Evolutionary conservation across 2,113 vertebrate species (phyloP).

Genomic region (Oncorhynchus keta): DNA sequence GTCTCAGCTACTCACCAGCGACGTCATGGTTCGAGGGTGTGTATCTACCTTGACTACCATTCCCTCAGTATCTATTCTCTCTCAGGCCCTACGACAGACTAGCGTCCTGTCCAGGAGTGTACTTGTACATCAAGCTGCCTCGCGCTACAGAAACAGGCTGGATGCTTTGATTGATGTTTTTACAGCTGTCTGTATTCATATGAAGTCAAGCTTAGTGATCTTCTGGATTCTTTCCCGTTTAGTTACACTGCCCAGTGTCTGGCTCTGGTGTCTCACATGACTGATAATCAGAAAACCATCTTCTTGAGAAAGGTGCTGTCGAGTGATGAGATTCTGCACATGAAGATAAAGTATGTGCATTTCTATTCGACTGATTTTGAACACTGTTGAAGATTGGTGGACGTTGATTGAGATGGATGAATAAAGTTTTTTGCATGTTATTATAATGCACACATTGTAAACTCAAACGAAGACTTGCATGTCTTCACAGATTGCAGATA

Average conservation of each 20-base stretch:
- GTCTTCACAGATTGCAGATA: neutral
- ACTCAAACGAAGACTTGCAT: neutral
- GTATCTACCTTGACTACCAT: constrained; percentile 33
- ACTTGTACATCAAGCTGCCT: no score
- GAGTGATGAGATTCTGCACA: constrained; percentile 87
- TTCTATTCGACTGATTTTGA: neutral
- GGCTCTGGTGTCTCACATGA: constrained; percentile 91
- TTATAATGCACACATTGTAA: neutral
- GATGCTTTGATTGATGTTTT: no score
- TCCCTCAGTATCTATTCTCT: neutral
- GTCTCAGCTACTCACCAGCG: constrained; percentile 91
- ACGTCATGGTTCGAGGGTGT: constrained; percentile 91
- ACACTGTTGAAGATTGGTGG: no score
- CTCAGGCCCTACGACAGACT: neutral
- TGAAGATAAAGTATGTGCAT: constrained; percentile 87
- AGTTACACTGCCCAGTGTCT: constrained; percentile 95
- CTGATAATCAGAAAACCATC: constrained; percentile 89
- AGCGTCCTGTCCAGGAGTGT: no score
- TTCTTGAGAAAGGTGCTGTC: constrained; percentile 91
- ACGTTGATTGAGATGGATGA: neutral
- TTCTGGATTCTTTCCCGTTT: constrained; percentile 38
- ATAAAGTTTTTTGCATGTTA: neutral
- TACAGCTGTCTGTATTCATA: no score
- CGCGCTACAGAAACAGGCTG: no score
- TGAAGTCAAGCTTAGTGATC: neutral